A percentile compares a stretch with the other conserved stretches of the same genome.
Evolutionary conservation across 1,140 invertebrate genomes (phyloP).

Genomic region (Theocolax elegans): DNA sequence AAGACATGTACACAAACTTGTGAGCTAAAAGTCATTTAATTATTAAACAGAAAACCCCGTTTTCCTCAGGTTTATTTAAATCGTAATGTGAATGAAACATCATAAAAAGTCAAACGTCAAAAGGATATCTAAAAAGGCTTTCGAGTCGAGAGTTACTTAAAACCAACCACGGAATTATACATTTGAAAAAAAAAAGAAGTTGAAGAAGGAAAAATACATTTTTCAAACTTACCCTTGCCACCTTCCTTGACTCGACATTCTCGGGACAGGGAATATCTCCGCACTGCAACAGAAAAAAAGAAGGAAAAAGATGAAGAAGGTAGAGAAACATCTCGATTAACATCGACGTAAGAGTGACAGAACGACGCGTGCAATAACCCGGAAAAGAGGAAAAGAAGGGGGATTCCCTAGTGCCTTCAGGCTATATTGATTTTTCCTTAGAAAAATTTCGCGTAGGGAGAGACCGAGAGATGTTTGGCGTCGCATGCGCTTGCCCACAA

Average conservation of each 20-base stretch:
- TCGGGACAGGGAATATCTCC: constrained; percentile 64
- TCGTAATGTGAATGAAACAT: no score
- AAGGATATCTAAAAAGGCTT: no score
- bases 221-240: constrained; percentile 58
- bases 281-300: constrained; percentile 69
- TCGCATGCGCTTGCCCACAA: background rate
- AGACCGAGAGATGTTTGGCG: constrained; percentile 8
- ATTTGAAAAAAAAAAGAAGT: no score
- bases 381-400: constrained; percentile 2
- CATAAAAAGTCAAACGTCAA: no score
- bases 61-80: no score
- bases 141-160: no score
- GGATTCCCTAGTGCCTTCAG: background rate
- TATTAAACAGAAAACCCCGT: no score
- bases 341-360: no score
- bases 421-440: constrained; percentile 33
- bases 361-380: no score
- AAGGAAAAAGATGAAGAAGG: constrained; percentile 44
- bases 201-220: constrained; percentile 30
- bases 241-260: constrained; percentile 55
- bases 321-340: background rate
- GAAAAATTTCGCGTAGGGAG: constrained; percentile 22
- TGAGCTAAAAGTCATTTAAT: no score
- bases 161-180: no score
- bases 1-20: no score